Conservation (phyloP, 2,113 vertebrate genomes). For the Phalacrocorax aristotelis region DNA sequence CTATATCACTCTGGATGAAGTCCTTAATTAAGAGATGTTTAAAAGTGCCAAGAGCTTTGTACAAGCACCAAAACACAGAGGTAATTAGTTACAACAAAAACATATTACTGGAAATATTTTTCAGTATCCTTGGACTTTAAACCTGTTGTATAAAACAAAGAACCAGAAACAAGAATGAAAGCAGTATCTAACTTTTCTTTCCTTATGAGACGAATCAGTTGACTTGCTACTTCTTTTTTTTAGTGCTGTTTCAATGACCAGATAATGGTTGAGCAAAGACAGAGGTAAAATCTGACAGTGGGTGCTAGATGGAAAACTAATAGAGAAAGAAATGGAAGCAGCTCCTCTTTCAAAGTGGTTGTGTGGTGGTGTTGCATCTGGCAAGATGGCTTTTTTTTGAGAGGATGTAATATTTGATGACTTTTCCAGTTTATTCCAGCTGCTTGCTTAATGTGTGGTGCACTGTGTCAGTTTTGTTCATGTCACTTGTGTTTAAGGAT, state of each 20-base stretch:
- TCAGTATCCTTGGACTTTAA: not conserved
- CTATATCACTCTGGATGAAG: not conserved
- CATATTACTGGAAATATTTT: not conserved
- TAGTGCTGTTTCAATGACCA: not conserved
- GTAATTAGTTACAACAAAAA: not conserved
- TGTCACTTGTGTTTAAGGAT: not conserved
- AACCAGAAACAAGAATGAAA: not conserved
- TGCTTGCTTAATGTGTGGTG: not conserved
- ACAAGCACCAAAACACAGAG: not conserved
- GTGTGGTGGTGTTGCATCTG: not conserved
- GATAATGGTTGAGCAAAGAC: not conserved
- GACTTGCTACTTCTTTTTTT: not conserved
- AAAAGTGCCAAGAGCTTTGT: not conserved
- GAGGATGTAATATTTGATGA: not conserved
- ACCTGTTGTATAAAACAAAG: not conserved
- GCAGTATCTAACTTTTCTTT: not conserved
- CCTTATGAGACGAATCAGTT: not conserved
- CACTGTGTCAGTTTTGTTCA: rapidly evolving
- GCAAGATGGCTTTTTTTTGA: not conserved
- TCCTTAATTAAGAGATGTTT: not conserved
- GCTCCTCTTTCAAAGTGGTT: not conserved
- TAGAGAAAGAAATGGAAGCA: not conserved
- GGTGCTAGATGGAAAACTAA: not conserved
- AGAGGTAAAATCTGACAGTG: not conserved
- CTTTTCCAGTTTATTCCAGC: not conserved